Percentiles rank a stretch among this genome's conserved stretches.
Conservation (phyloP, 2,113 vertebrate species). For the Mugil cephalus region DNA sequence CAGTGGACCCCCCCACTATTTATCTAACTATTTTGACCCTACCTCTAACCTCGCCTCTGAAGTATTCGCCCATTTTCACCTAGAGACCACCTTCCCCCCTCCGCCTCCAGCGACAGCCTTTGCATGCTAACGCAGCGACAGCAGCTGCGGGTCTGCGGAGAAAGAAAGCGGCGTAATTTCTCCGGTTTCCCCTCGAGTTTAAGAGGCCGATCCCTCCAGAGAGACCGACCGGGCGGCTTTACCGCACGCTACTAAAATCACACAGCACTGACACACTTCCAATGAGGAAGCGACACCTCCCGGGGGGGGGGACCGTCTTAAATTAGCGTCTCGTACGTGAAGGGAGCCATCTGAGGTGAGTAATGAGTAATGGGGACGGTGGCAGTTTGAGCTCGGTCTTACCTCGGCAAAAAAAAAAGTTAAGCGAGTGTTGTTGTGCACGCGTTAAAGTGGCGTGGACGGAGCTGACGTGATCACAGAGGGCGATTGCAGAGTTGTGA, state of each 20-base stretch:
- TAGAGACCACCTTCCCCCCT: slow-evolving; percentile 17
- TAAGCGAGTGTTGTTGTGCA: not conserved
- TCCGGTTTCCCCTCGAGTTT: slow-evolving; percentile 47
- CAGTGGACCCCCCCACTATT: slow-evolving; percentile 6
- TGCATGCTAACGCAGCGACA: slow-evolving; percentile 36
- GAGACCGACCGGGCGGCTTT: slow-evolving; percentile 8
- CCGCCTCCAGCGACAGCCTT: slow-evolving; percentile 11
- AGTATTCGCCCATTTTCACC: slow-evolving; percentile 2
- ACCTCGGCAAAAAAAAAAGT: not conserved
- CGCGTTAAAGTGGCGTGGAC: not conserved
- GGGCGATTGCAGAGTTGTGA: too few relatives aligned
- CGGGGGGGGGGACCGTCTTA: slow-evolving; percentile 5
- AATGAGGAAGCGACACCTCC: slow-evolving; percentile 52
- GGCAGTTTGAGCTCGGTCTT: not conserved
- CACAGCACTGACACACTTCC: slow-evolving; percentile 26
- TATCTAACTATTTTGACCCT: slow-evolving; percentile 16
- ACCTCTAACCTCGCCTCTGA: slow-evolving; percentile 17
- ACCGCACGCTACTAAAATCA: slow-evolving; percentile 31
- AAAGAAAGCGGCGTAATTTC: slow-evolving; percentile 31
- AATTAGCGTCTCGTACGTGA: slow-evolving; percentile 10
- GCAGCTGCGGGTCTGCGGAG: slow-evolving; percentile 19
- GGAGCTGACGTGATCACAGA: not conserved
- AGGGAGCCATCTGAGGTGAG: slow-evolving; percentile 24
- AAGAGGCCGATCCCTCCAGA: slow-evolving; percentile 47
- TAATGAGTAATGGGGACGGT: slow-evolving; percentile 10